Base-by-base conservation (phyloP, 2,113 vertebrate genomes). In the Columbina picui region DNA sequence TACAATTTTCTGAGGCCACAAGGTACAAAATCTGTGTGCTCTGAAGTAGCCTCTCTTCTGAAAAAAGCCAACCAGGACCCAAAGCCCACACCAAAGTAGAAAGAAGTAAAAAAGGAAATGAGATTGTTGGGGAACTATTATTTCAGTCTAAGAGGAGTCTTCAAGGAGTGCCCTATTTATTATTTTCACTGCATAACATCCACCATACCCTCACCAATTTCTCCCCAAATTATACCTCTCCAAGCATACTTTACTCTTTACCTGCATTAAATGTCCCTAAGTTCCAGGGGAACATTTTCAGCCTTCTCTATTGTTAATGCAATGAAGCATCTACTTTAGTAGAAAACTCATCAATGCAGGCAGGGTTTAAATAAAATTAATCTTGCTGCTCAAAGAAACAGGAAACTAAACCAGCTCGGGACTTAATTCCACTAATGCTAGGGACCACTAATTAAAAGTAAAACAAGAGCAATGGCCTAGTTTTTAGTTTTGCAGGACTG, bases 281-380 rank as follows among this genome's bases (percentile, higher is more conserved):
- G 21, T 52, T 68, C 59, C 70, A 68, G 16, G 7, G 25, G 9
- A 89, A 59, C 55, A 20, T 61, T 92, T 83, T 57, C 30, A 86
- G 10, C 25, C 50, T 85, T 47, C 55, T 93, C 53, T 76, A n/a
- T 22, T 52, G 32, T 12, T 71, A 88, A 1, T 41, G 53, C 36
- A 79, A 20, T 13, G 13, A 94, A 30, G 23, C 57, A 61, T 29
- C 55, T 53, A 61, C 36, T 38, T 60, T 43, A 85, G 50, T 41
- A 83, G 9, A 29, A 83, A 91, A 85, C 90, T 61, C 67, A 85
- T 85, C 80, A 91, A 93, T 25, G 27, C 27, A 89, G 36, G 20
- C 39, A 87, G 61, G 38, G 15, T 60, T 94, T 53, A 92, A 91
- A 80, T 64, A 91, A 74, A 92, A 89, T 38, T 82, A 90, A 92